Percentiles rank a stretch among this genome's conserved stretches.
Conservation (phyloP, 2,888 invertebrate genomes). For the Tipula confusa region DNA sequence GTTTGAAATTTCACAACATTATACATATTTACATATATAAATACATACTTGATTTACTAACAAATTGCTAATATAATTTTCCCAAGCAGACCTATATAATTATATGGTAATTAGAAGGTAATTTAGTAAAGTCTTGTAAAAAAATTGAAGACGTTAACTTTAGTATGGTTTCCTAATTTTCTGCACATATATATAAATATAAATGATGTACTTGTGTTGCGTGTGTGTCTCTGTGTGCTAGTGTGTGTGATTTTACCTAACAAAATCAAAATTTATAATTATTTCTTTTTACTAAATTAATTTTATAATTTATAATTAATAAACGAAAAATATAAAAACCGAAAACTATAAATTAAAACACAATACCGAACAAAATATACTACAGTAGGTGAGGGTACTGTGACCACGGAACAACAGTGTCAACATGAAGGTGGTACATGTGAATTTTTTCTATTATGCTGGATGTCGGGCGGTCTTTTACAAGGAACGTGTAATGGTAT, state of each 20-base stretch:
- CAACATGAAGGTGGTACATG: constrained; percentile 66
- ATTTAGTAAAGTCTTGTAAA: not conserved
- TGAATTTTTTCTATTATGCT: constrained; percentile 88
- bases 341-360: constrained; percentile 20
- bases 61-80: not conserved
- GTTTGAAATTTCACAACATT: not conserved
- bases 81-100: not conserved
- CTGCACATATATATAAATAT: not conserved
- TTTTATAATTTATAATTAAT: constrained; percentile 16
- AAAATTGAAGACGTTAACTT: not conserved
- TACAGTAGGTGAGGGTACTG: constrained; percentile 37
- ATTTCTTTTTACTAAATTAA: not conserved
- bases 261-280: not conserved
- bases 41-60: not conserved
- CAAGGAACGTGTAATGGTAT: constrained; percentile 80
- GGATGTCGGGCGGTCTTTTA: constrained; percentile 82
- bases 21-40: not conserved
- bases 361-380: not conserved
- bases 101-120: not conserved
- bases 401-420: constrained; percentile 48
- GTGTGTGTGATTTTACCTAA: not conserved
- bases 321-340: not conserved
- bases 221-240: too few species aligned
- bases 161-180: not conserved
- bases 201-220: too few species aligned